Percentiles rank a stretch among this genome's conserved stretches.
phyloP scores from a whole-genome alignment of 2,113 vertebrate genomes.

The Neopipo cinnamomea region DNA sequence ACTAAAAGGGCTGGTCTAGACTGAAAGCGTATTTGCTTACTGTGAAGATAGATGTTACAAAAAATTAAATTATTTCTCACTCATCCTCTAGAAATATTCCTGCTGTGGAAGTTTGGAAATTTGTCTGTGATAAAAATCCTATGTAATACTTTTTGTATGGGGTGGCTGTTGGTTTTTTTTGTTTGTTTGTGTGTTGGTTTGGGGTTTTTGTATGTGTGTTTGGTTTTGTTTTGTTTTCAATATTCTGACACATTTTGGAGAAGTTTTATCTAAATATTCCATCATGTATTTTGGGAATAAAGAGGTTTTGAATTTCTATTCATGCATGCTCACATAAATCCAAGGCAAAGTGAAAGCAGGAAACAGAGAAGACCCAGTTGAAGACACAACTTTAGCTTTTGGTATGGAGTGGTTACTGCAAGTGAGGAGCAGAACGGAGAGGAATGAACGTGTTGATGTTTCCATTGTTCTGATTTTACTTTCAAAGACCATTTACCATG shows the following conservation, averaged over 20 bases:
- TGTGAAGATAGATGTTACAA: not conserved
- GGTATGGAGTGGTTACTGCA: not conserved
- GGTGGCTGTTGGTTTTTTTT: not conserved
- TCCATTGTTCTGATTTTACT: not conserved
- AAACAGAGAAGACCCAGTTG: not conserved
- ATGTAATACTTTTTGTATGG: not conserved
- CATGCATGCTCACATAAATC: not conserved
- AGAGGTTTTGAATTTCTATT: not conserved
- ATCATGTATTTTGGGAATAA: not conserved
- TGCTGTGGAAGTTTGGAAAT: not conserved
- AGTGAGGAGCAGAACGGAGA: not conserved
- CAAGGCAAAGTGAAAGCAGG: not conserved
- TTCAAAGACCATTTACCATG: not conserved
- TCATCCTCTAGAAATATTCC: not conserved
- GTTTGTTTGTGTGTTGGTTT: not conserved
- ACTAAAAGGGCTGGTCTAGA: not conserved
- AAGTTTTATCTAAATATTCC: not conserved
- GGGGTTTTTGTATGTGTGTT: rapidly evolving
- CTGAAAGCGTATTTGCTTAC: not conserved
- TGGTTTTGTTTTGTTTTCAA: too few species aligned
- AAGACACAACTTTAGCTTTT: not conserved
- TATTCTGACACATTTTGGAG: not conserved
- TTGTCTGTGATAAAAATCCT: not conserved
- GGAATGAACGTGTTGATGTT: not conserved
- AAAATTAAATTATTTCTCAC: not conserved